Conservation (phyloP, 2,113 vertebrate genomes). For the Larimichthys polyactis region DNA sequence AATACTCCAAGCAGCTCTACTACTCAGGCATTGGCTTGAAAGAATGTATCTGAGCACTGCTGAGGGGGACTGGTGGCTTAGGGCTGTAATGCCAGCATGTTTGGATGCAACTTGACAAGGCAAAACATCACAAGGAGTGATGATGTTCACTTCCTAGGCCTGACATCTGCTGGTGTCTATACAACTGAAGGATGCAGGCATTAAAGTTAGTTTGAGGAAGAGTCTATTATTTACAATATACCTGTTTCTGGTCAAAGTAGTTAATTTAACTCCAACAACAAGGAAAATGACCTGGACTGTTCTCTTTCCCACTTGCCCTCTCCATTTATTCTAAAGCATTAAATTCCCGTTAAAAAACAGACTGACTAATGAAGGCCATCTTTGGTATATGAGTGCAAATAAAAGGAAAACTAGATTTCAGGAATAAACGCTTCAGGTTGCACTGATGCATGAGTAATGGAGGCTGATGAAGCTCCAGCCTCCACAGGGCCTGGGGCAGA, state of each 20-base stretch:
- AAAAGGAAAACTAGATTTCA: slow-evolving; percentile 17
- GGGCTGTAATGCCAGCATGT: not conserved
- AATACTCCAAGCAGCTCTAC: slow-evolving; percentile 9
- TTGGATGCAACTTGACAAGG: not conserved
- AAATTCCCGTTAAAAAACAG: not conserved
- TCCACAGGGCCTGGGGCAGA: slow-evolving; percentile 20
- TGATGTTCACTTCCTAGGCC: not conserved
- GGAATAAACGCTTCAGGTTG: slow-evolving; percentile 17
- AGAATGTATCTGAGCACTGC: slow-evolving; percentile 12
- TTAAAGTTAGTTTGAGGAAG: too few species aligned
- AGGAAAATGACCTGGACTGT: too few species aligned
- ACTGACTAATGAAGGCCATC: not conserved
- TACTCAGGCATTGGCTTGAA: not conserved
- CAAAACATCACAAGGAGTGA: not conserved
- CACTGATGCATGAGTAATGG: slow-evolving; percentile 37
- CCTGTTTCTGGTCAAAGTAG: not conserved
- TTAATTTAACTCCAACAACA: not conserved
- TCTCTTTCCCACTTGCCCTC: not conserved
- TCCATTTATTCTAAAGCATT: not conserved
- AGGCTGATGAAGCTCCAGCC: slow-evolving; percentile 16
- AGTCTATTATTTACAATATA: not conserved
- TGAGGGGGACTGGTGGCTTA: not conserved
- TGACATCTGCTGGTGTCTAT: not conserved
- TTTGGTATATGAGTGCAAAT: slow-evolving; percentile 6
- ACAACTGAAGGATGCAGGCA: not conserved